A percentile compares a stretch with the other conserved stretches of the same genome.
Evolutionary conservation across 2,888 invertebrate genomes (phyloP).

Genomic region (Amiota minor): DNA sequence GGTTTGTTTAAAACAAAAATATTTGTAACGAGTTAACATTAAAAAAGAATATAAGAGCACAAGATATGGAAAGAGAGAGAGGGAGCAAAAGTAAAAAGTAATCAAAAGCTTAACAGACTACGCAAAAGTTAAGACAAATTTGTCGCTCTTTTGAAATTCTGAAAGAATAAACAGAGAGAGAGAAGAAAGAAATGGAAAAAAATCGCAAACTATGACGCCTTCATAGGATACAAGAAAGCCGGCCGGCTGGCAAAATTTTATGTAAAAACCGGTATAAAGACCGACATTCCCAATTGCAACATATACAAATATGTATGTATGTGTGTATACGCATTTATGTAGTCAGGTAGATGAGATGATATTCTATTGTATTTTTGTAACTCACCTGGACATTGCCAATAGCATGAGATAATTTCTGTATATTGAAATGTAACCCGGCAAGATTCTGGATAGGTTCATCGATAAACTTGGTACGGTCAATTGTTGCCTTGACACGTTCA

Average conservation of each 20-base stretch:
- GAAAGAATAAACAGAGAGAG: neutral
- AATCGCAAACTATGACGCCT: neutral
- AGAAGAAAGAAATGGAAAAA: neutral
- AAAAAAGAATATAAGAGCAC: too few species aligned
- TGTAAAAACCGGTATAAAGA: slow-evolving; percentile 38
- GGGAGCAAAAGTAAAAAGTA: neutral
- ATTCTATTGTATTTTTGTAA: slow-evolving; percentile 47
- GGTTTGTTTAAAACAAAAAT: too few species aligned
- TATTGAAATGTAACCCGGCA: slow-evolving; percentile 86
- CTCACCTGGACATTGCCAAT: slow-evolving; percentile 82
- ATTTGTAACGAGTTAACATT: too few species aligned
- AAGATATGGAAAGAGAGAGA: neutral
- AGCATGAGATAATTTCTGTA: slow-evolving; percentile 87
- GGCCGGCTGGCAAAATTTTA: slow-evolving; percentile 58
- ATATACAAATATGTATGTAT: slow-evolving; percentile 39
- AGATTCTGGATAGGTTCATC: slow-evolving; percentile 86
- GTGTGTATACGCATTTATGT: slow-evolving; percentile 25
- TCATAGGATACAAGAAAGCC: slow-evolving; percentile 37
- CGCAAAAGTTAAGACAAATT: neutral
- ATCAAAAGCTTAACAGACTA: slow-evolving; percentile 7
- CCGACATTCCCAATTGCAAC: slow-evolving; percentile 27
- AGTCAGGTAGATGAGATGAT: slow-evolving; percentile 31
- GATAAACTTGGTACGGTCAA: slow-evolving; percentile 83
- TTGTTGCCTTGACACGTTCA: slow-evolving; percentile 83
- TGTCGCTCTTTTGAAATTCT: neutral